Evolutionary conservation across 2,888 invertebrate genomes (phyloP).

Genomic region (Drosophila seclusa): DNA sequence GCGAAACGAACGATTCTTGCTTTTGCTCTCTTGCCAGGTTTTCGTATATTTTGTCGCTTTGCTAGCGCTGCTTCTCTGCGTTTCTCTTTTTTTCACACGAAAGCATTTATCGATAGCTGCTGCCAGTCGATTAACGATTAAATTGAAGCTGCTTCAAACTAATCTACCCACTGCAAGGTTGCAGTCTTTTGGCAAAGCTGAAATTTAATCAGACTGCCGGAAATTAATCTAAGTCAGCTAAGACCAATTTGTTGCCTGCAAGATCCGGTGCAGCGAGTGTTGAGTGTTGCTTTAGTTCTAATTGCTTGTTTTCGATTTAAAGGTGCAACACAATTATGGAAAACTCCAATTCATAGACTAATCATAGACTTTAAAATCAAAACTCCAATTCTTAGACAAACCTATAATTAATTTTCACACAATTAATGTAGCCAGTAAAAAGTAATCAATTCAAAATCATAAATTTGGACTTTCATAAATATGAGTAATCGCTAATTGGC

Average conservation of each 20-base stretch:
- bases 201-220: constrained; percentile 25
- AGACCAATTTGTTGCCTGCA: not conserved
- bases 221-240: constrained; percentile 21
- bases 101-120: constrained; percentile 16
- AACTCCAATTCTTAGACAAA: not conserved
- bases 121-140: constrained; percentile 9
- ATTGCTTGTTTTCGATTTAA: not conserved
- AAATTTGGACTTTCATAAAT: not conserved
- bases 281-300: not conserved
- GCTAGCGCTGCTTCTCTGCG: constrained; percentile 3
- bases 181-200: not conserved
- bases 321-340: not conserved
- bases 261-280: constrained; percentile 7
- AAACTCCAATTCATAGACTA: not conserved
- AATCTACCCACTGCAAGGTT: not conserved
- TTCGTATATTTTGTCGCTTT: constrained; percentile 20
- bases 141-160: not conserved
- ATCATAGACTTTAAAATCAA: not conserved
- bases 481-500: not conserved
- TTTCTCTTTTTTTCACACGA: not conserved
- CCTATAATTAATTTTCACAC: not conserved
- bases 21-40: constrained; percentile 28
- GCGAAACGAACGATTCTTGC: constrained; percentile 13
- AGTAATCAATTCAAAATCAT: not conserved
- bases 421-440: not conserved